Evolutionary conservation across 2,797 vertebrate species (phyloP).

Genomic region (Neosalanx taihuensis): DNA sequence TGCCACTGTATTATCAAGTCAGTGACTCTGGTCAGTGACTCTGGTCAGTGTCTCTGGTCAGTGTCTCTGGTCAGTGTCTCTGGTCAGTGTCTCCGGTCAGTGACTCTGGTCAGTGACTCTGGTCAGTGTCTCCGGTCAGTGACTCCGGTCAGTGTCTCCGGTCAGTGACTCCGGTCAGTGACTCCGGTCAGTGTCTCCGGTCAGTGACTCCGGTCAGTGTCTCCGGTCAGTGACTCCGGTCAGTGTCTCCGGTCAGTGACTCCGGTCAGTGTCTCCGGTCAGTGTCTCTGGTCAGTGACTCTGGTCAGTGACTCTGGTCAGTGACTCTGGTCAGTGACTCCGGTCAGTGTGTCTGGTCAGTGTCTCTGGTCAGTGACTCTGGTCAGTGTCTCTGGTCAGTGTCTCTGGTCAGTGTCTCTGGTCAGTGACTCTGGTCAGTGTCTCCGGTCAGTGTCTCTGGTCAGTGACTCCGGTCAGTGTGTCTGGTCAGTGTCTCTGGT

Average conservation of each 20-base stretch:
- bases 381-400: constrained; percentile 3
- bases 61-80: constrained; percentile 1
- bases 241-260: background rate
- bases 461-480: too few species aligned
- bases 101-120: background rate
- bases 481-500: background rate
- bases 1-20: constrained; percentile 52
- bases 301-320: background rate
- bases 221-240: too few species aligned
- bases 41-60: background rate
- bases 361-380: background rate
- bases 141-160: constrained; percentile 23
- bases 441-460: background rate
- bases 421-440: background rate
- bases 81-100: too few species aligned
- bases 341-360: too few species aligned
- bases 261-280: constrained; percentile 6
- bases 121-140: background rate
- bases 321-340: background rate
- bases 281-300: too few species aligned
- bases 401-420: too few species aligned
- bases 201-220: background rate
- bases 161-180: too few species aligned
- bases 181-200: background rate
- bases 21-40: background rate